These are phyloP conservation scores for Phylloscopus whistleri DNA, from an alignment of 2,113 vertebrate species.

Conservation along the genomic window DNA sequence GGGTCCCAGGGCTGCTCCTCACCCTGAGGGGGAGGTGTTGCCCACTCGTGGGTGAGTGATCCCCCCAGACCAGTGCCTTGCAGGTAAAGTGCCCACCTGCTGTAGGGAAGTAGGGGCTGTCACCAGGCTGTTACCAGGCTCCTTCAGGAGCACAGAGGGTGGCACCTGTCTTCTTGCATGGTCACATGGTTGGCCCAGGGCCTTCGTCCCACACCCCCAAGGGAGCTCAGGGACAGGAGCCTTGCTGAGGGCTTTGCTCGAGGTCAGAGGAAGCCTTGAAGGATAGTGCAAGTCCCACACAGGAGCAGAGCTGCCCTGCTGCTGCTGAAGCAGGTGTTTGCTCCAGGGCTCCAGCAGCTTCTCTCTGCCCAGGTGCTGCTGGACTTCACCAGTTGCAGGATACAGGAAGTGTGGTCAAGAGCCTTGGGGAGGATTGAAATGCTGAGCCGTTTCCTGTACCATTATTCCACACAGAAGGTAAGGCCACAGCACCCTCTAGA, in stretches of 20 bases:
- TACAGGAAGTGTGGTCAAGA: not conserved
- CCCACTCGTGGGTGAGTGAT: not conserved
- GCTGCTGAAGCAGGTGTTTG: not conserved
- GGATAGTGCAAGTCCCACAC: not conserved
- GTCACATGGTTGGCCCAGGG: not conserved
- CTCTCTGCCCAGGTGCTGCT: not conserved
- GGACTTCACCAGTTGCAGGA: not conserved
- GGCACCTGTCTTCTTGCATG: not conserved
- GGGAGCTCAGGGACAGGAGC: not conserved
- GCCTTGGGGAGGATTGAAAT: not conserved
- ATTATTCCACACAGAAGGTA: not conserved
- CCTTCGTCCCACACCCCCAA: fast-evolving
- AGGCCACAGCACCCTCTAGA: not conserved
- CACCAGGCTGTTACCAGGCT: not conserved
- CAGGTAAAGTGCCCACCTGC: not conserved
- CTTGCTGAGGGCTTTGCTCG: fast-evolving
- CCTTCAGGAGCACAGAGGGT: not conserved
- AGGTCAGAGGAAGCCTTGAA: not conserved
- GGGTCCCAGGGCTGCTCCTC: not conserved
- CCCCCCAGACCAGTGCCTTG: not conserved
- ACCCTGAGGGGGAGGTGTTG: not conserved
- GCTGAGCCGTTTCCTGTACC: not conserved
- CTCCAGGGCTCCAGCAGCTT: not conserved
- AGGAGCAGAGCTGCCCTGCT: not conserved
- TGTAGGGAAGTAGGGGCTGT: not conserved